Evolutionary conservation across 23 tunicate species (phyloP), one percentile per base, ranked within the genome.

Genomic region (Botrylloides violaceus): DNA sequence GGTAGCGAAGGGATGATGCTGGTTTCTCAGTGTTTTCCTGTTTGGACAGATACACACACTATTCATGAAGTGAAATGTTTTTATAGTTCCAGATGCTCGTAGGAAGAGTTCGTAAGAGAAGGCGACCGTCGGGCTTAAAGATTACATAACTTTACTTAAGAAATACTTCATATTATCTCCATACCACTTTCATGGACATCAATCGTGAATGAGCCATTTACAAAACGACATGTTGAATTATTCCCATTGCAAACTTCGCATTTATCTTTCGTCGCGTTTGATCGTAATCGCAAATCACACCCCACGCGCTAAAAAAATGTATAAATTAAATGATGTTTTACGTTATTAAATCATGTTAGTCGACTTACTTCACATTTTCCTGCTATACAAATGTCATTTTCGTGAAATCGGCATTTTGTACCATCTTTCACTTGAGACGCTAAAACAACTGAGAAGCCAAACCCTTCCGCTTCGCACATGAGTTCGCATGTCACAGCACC

Each of bases 201-300:
- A 23, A 66, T 70, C 31, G 32, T 61, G 72, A 58, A 79, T 22
- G 48, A 21, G 3, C 90, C 97, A 56, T 66, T 79, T 23, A 73
- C 55, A 27, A 77, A 59, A 18, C 80, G 75, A 50, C 97, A 90
- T n/a, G 97, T 90, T 27, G 81, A 65, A 50, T 90, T 90, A 53
- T 90, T 84, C 1, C 97, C 97, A 30, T 90, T 90, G 79, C 97
- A 90, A 3, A 83, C 85, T 6, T 90, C 97, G 36, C 97, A 90
- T 20, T 68, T 77, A 32, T 90, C 97, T 5, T 29, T 36, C 4
- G 84, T 83, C 32, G 97, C 85, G 56, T 90, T 83, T 34, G 97
- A 90, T 20, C 71, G 80, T 24, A 90, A 73, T 15, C 78, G 75
- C 29, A 28, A 53, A 61, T 90, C 97, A 65, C 97, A 90, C 2